Evolutionary conservation across 2,888 invertebrate genomes (phyloP).

Genomic region (Reticulitermes lucifugus): DNA sequence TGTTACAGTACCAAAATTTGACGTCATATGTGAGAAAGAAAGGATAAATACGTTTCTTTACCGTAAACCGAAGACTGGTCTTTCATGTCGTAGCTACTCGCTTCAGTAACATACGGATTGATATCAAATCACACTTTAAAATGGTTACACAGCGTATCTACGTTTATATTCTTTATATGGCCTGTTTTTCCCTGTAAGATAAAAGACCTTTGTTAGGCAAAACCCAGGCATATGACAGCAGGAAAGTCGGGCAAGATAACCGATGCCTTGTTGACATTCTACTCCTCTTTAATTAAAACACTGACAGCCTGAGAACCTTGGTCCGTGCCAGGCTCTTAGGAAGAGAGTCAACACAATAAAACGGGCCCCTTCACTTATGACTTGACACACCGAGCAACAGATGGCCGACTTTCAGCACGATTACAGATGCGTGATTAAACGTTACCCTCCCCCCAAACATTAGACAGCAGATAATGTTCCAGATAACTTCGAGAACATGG

Average conservation of each 20-base stretch:
- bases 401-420: conserved; percentile 7
- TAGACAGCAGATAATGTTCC: background rate
- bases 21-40: too few species aligned
- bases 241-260: conserved; percentile 25
- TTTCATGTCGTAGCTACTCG: too few species aligned
- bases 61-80: too few species aligned
- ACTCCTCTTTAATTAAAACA: conserved; percentile 40
- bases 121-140: background rate
- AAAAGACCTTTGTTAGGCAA: background rate
- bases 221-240: background rate
- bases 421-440: conserved; percentile 10
- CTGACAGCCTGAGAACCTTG: conserved; percentile 28
- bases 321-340: conserved; percentile 15
- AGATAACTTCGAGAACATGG: background rate
- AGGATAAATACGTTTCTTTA: too few species aligned
- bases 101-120: too few species aligned
- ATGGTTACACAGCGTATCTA: background rate
- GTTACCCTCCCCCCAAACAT: background rate
- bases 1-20: too few species aligned
- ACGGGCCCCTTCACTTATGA: background rate
- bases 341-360: conserved; percentile 38
- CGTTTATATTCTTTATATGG: background rate
- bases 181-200: background rate
- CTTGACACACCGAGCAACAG: conserved; percentile 23
- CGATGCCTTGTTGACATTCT: conserved; percentile 25